Evolutionary conservation across 2,888 invertebrate genomes (phyloP), one percentile per base, ranked within the genome.

Genomic region (Erpobdella octoculata): DNA sequence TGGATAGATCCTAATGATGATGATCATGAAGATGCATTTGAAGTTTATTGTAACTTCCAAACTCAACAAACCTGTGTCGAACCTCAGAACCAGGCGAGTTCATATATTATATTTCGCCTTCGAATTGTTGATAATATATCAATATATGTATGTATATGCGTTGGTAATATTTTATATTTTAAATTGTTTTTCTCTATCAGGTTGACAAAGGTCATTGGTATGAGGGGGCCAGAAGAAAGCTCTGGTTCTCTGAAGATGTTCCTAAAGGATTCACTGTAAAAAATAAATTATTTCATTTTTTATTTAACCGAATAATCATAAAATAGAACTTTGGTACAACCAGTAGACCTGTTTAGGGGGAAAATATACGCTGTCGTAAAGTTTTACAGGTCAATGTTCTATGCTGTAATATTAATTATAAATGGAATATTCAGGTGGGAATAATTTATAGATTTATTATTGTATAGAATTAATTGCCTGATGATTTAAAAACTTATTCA

Each of bases 1-100:
- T 93, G 91, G 90, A 88, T 93, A 72, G 92, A 93, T 85, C 93
- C 93, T 0, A 93, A 93, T 81, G 90, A 89, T 74, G 92, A 91
- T 0, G 90, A 91, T 80, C 82, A 87, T 58, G 88, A 88, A 73
- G 93, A 93, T 81, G 89, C 93, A 0, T 91, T 93, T 78, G 81
- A 92, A 74, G 93, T 91, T 0, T 86, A 89, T 81, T 94, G 93
- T 78, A 89, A 92, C 79, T 89, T 90, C 85, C 85, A 86, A 31
- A 87, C 86, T 8, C 88, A 88, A 71, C 87, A 89, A 62, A 91
- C 91, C n/a, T 94, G 94, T 80, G 84, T 94, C 18, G 9, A 48
- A 25, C 53, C 69, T 28, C 28, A 46, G 18, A 58, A 58, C 69
- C 64, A 59, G 59, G 67, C 53, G 31, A 33, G 25, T 28, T 28